Evolutionary conservation across 2,113 vertebrate genomes (phyloP).

Genomic region (Archocentrus centrarchus): DNA sequence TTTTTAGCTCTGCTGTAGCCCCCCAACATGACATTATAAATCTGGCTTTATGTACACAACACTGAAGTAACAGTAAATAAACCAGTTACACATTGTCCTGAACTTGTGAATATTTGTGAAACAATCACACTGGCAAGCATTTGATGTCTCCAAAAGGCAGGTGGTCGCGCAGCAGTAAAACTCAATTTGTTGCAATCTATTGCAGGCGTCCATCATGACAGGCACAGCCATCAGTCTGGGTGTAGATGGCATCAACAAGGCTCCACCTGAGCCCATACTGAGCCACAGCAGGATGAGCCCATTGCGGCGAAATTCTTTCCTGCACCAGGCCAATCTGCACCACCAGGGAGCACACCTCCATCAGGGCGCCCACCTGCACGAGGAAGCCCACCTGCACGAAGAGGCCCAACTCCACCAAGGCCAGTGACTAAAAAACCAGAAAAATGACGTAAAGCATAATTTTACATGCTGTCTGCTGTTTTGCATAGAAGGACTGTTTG

Average conservation of each 20-base stretch:
- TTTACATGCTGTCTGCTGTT: not conserved
- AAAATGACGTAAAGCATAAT: not conserved
- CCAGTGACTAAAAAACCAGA: not conserved
- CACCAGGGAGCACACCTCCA: conserved; percentile 64
- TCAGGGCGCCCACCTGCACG: conserved; percentile 68
- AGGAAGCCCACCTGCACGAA: conserved; percentile 64
- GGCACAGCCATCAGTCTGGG: conserved; percentile 89
- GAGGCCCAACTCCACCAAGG: conserved; percentile 67
- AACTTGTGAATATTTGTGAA: not conserved
- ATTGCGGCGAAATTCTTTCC: conserved; percentile 77
- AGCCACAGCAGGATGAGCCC: conserved; percentile 81
- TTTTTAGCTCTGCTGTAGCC: not conserved
- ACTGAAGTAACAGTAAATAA: not conserved
- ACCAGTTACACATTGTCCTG: not conserved
- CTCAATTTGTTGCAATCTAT: not conserved
- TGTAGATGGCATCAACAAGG: conserved; percentile 83
- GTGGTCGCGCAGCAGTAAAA: not conserved
- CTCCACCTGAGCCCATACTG: conserved; percentile 77
- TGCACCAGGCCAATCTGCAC: conserved; percentile 66
- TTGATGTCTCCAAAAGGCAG: not conserved
- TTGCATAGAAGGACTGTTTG: not conserved
- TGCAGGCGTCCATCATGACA: conserved; percentile 95
- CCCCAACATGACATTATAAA: not conserved
- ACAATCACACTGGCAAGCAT: not conserved
- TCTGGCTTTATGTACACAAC: not conserved